These are phyloP conservation scores for Pseudorectes ferrugineus DNA, from an alignment of 2,113 vertebrate species.

Conservation along the genomic window DNA sequence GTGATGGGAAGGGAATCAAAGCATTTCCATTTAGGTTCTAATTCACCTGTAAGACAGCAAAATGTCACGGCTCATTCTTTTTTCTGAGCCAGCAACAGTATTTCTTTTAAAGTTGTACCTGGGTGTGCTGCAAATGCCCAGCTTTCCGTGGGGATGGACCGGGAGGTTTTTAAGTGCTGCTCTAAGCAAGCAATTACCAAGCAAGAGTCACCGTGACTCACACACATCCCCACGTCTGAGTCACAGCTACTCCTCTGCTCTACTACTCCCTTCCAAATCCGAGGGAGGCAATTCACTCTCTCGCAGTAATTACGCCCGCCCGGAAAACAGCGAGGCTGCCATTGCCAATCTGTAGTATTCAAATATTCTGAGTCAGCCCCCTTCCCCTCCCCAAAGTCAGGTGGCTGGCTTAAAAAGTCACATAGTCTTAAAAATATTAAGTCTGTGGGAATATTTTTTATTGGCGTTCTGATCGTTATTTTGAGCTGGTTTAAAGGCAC, in stretches of 20 bases:
- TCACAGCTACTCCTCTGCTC: conserved; percentile 43
- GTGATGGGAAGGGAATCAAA: neutral
- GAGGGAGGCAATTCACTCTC: neutral
- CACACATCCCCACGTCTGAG: neutral
- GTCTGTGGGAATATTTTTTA: neutral
- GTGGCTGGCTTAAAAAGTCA: conserved; percentile 30
- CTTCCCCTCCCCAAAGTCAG: neutral
- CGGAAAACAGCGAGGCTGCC: neutral
- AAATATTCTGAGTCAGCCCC: conserved; percentile 11
- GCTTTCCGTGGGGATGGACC: neutral
- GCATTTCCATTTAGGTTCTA: neutral
- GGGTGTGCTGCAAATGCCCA: rapidly evolving
- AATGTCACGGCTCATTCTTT: rapidly evolving
- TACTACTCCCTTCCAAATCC: neutral
- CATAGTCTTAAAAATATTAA: neutral
- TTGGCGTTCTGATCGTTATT: neutral
- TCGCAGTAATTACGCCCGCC: neutral
- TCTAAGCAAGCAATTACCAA: neutral
- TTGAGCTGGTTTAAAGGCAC: neutral
- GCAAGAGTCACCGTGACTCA: conserved; percentile 4
- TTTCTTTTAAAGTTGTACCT: neutral
- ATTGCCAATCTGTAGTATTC: conserved; percentile 21
- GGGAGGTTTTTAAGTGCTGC: neutral
- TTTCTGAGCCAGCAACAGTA: rapidly evolving
- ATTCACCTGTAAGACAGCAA: neutral